These are phyloP conservation scores for Yponomeuta sedellus DNA, from an alignment of 2,888 invertebrate species.

Conservation along the genomic window DNA sequence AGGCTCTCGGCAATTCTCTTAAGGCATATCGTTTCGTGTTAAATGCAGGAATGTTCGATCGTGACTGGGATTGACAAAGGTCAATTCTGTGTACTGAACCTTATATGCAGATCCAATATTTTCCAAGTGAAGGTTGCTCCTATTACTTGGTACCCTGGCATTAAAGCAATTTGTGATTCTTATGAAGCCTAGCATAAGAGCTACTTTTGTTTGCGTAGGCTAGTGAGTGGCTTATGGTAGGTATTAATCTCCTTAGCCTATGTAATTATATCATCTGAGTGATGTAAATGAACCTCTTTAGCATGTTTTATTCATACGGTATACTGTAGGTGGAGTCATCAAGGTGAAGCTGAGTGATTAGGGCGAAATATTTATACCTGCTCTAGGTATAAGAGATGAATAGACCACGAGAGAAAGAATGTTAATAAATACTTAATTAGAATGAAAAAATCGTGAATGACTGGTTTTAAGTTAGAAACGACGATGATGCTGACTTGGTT, in stretches of 20 bases:
- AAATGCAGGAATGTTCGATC: slow-evolving; percentile 19
- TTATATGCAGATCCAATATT: slow-evolving; percentile 7
- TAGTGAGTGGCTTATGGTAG: not conserved
- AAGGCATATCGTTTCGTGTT: slow-evolving; percentile 2
- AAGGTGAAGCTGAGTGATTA: slow-evolving; percentile 11
- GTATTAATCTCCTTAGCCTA: slow-evolving; percentile 7
- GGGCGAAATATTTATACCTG: not conserved
- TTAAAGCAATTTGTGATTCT: not conserved
- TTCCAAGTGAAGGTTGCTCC: slow-evolving; percentile 7
- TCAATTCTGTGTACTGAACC: slow-evolving; percentile 19
- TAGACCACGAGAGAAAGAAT: too few relatives aligned
- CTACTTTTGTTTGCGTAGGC: not conserved
- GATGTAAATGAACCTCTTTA: not conserved
- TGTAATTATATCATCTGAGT: slow-evolving; percentile 3
- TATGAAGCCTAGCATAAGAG: not conserved
- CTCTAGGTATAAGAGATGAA: not conserved
- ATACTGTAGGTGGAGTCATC: slow-evolving; percentile 13
- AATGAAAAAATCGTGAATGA: too few relatives aligned
- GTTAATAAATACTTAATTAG: too few relatives aligned
- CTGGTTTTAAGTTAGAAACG: too few relatives aligned
- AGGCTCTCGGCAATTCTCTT: not conserved
- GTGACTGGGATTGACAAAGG: slow-evolving; percentile 28
- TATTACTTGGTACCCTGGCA: not conserved
- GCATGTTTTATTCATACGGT: slow-evolving; percentile 11
- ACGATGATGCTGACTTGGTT: too few relatives aligned